phyloP scores from a whole-genome alignment of 2,797 vertebrate species.

The Hephaestus fuliginosus region DNA sequence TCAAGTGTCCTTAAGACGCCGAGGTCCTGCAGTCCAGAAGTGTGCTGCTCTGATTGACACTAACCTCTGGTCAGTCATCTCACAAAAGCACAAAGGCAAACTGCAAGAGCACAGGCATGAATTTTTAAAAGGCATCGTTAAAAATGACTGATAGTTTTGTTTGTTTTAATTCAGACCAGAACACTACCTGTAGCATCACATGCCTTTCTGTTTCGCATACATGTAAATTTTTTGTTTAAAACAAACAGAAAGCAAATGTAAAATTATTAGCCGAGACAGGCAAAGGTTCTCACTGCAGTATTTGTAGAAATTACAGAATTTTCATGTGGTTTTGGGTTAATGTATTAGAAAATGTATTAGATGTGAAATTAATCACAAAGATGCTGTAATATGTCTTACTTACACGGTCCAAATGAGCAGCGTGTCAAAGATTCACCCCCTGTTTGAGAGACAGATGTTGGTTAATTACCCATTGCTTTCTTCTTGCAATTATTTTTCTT shows the following conservation, averaged over 20 bases:
- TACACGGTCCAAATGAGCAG: not conserved
- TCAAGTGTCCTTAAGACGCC: slow-evolving; percentile 4
- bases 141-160: not conserved
- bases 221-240: not conserved
- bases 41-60: not conserved
- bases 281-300: not conserved
- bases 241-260: not conserved
- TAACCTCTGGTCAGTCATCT: not conserved
- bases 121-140: not conserved
- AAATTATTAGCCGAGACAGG: not conserved
- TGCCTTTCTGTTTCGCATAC: not conserved
- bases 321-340: no score
- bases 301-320: not conserved
- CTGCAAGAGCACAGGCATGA: not conserved
- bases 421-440: not conserved
- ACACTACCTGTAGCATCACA: not conserved
- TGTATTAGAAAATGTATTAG: no score
- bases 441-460: not conserved
- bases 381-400: not conserved
- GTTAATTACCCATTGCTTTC: no score
- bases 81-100: not conserved
- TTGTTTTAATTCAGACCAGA: not conserved
- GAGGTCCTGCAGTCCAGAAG: not conserved
- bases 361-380: no score
- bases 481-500: no score